Conservation (phyloP, 2,113 vertebrate genomes). For the Mormyrus lacerda region DNA sequence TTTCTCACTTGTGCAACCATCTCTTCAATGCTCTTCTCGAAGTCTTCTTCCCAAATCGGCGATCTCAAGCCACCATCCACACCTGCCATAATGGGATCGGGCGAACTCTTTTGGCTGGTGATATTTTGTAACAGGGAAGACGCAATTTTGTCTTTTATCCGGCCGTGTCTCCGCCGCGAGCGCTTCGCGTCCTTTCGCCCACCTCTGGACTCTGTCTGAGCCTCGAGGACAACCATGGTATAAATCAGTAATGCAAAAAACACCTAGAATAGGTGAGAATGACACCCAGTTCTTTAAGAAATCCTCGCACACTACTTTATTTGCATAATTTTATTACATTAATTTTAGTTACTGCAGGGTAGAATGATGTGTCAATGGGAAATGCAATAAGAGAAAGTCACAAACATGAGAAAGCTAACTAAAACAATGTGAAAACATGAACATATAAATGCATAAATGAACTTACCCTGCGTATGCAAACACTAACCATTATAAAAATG, state of each 20-base stretch:
- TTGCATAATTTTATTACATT: background rate
- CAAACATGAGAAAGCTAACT: background rate
- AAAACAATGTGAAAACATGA: background rate
- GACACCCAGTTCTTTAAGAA: background rate
- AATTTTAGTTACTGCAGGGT: background rate
- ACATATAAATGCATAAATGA: background rate
- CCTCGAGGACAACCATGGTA: conserved; percentile 27
- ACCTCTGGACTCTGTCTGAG: conserved; percentile 10
- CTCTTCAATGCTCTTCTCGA: conserved; percentile 66
- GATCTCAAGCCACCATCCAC: conserved; percentile 20
- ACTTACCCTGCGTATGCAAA: conserved; percentile 19
- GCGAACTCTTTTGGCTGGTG: conserved; percentile 28
- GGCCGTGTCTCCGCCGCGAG: conserved; percentile 21
- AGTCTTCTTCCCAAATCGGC: conserved; percentile 55
- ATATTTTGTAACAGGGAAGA: conserved; percentile 10
- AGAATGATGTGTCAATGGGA: background rate
- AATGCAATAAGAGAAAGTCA: background rate
- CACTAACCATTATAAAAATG: conserved; percentile 1
- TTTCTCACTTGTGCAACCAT: conserved; percentile 71
- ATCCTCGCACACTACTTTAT: background rate
- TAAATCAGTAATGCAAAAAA: conserved; percentile 20
- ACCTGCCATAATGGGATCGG: conserved; percentile 37
- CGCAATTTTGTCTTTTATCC: conserved; percentile 20
- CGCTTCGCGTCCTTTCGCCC: conserved; percentile 30
- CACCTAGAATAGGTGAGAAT: conserved; percentile 18